Conservation (phyloP, 2,113 vertebrate species). For the Zapus hudsonius region DNA sequence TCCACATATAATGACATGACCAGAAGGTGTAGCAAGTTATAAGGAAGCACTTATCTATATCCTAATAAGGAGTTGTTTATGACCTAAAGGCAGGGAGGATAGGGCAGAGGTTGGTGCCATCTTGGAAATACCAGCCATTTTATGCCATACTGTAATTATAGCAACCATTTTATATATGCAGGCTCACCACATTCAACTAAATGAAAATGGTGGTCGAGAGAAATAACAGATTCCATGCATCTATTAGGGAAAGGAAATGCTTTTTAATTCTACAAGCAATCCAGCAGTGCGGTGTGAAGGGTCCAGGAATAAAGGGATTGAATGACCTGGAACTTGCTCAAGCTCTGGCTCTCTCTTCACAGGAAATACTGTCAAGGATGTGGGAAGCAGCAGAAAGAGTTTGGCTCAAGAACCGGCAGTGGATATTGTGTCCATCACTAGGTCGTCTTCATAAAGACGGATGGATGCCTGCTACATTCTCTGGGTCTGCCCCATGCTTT, state of each 20-base stretch:
- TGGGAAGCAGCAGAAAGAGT: neutral
- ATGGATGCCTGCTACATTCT: neutral
- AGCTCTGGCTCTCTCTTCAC: neutral
- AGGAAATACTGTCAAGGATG: neutral
- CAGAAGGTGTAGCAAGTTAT: no score
- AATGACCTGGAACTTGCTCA: neutral
- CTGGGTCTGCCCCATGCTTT: neutral
- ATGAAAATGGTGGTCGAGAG: neutral
- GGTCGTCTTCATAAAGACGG: neutral
- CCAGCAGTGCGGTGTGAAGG: no score
- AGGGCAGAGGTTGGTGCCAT: no score
- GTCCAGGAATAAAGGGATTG: neutral
- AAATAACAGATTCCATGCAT: neutral
- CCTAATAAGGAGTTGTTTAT: no score
- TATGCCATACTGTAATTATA: no score
- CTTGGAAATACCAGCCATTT: no score
- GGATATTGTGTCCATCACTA: neutral
- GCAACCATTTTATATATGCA: no score
- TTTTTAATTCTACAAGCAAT: slow-evolving; percentile 2
- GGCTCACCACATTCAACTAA: no score
- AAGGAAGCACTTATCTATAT: no score
- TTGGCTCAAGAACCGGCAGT: neutral
- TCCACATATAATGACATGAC: no score
- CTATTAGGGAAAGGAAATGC: neutral
- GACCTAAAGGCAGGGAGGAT: no score